Conservation (phyloP, 2,797 vertebrate species). For the Vipera latastei region DNA sequence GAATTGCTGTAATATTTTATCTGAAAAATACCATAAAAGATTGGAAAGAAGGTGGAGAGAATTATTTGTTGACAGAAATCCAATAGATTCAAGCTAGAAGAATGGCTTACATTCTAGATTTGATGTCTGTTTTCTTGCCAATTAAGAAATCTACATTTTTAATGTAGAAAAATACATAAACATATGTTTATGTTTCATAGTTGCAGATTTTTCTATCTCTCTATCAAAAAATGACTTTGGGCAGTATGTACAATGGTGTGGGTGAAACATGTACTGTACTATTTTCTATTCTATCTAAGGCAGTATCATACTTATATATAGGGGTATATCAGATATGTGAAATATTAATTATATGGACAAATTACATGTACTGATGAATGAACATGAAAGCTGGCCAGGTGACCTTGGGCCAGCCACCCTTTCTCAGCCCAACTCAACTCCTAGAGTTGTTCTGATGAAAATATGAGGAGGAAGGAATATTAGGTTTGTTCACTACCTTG, state of each 20-base stretch:
- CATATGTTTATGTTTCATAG: neutral
- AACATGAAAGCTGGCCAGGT: neutral
- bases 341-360: neutral
- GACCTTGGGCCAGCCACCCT: neutral
- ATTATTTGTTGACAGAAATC: slow-evolving; percentile 5
- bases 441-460: neutral
- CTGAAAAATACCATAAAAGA: neutral
- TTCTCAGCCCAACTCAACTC: neutral
- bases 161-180: neutral
- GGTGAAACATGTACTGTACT: neutral
- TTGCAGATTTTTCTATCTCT: neutral
- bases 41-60: neutral
- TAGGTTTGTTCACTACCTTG: neutral
- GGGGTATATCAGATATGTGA: neutral
- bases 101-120: neutral
- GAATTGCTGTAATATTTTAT: slow-evolving; percentile 18
- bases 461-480: neutral
- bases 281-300: neutral
- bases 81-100: neutral
- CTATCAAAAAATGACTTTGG: neutral
- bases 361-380: neutral
- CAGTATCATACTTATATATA: neutral
- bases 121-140: neutral
- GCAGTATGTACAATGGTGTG: neutral
- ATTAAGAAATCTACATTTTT: neutral